Conservation (phyloP, 2,113 vertebrate species). For the Serilophus lunatus region DNA sequence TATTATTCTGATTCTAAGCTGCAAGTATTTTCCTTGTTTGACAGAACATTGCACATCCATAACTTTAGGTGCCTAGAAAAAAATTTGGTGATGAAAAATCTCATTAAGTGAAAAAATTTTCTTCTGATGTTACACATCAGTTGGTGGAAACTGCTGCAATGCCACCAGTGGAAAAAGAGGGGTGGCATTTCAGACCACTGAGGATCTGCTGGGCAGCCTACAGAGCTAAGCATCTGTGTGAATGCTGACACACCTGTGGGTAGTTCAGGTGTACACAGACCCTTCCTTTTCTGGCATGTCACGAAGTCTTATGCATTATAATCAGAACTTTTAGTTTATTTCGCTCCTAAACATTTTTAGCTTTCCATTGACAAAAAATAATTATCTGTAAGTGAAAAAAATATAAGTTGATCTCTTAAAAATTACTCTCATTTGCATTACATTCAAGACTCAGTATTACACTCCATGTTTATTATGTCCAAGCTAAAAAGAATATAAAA, state of each 20-base stretch:
- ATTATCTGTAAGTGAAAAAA: not conserved
- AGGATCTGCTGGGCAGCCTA: not conserved
- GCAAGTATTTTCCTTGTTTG: not conserved
- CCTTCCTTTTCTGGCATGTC: not conserved
- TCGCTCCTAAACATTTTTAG: not conserved
- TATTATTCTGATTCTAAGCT: not conserved
- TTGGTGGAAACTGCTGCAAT: not conserved
- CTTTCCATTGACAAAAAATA: not conserved
- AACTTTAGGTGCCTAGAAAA: not conserved
- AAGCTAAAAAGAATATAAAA: slow-evolving; percentile 13
- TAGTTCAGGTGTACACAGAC: too few relatives aligned
- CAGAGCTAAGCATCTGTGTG: not conserved
- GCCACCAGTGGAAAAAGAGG: not conserved
- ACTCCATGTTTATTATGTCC: not conserved
- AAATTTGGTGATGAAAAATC: not conserved
- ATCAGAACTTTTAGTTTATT: not conserved
- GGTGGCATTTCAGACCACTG: not conserved
- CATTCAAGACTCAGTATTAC: not conserved
- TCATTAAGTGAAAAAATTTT: not conserved
- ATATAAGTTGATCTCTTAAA: not conserved
- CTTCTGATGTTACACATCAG: not conserved
- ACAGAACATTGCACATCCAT: not conserved
- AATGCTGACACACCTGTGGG: fast-evolving
- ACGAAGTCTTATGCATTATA: not conserved
- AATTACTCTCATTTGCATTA: slow-evolving; percentile 9